Evolutionary conservation across 2,797 vertebrate genomes (phyloP).

Genomic region (Trachops cirrhosus): DNA sequence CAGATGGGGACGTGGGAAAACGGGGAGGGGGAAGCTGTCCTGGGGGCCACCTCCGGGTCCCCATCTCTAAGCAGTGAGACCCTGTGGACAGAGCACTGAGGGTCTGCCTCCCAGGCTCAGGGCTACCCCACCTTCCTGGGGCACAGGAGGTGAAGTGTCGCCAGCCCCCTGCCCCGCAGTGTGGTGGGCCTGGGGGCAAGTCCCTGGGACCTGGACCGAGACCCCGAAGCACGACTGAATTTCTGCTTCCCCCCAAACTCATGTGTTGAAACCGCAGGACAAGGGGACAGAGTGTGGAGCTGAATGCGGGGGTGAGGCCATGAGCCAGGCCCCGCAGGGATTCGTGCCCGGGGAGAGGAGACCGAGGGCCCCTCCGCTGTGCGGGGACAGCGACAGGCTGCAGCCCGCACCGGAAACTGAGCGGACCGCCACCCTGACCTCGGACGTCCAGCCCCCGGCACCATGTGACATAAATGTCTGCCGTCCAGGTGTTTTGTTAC

Average conservation of each 20-base stretch:
- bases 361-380: background rate
- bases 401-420: background rate
- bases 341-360: background rate
- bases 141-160: background rate
- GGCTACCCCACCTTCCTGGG: background rate
- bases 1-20: background rate
- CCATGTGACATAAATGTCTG: fast-evolving
- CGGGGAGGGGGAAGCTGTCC: background rate
- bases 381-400: too few species aligned
- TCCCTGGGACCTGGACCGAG: background rate
- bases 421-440: fast-evolving
- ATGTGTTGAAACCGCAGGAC: background rate
- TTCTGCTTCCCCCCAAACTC: background rate
- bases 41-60: fast-evolving
- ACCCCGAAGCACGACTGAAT: background rate
- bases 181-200: background rate
- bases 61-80: background rate
- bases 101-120: background rate
- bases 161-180: background rate
- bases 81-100: background rate
- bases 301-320: background rate
- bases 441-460: background rate
- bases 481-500: background rate
- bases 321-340: background rate
- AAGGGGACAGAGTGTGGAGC: fast-evolving